These are phyloP conservation scores for Tenualosa ilisha DNA, from an alignment of 2,797 vertebrate species.

Conservation along the genomic window DNA sequence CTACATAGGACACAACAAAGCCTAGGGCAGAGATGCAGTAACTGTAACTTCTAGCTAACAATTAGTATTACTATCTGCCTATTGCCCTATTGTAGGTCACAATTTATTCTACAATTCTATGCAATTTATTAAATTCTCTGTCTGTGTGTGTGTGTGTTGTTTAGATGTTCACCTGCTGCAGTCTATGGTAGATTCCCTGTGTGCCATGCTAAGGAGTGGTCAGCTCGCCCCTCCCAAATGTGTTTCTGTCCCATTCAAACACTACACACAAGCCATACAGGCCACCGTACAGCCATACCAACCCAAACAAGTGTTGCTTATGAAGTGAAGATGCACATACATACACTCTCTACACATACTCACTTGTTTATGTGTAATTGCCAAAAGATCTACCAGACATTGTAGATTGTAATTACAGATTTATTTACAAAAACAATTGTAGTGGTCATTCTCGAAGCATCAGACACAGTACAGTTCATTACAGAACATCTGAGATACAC, in stretches of 20 bases:
- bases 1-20: neutral
- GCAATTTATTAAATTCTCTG: too few species aligned
- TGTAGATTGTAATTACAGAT: neutral
- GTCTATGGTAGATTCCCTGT: conserved; percentile 48
- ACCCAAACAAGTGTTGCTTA: conserved; percentile 48
- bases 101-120: neutral
- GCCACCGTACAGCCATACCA: conserved; percentile 35
- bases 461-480: neutral
- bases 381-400: neutral
- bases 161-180: conserved; percentile 37
- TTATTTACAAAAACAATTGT: conserved; percentile 25
- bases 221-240: conserved; percentile 45
- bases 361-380: neutral
- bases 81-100: neutral
- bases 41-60: neutral
- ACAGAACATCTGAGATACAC: neutral
- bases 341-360: neutral
- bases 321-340: conserved; percentile 24
- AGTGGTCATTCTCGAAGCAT: conserved; percentile 16
- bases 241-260: conserved; percentile 41
- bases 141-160: neutral
- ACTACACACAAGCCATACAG: conserved; percentile 49
- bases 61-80: neutral
- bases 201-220: conserved; percentile 48
- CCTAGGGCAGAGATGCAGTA: neutral